A percentile compares a stretch with the other conserved stretches of the same genome.
phyloP scores from a whole-genome alignment of 2,113 vertebrate species.

The Stegostoma tigrinum region DNA sequence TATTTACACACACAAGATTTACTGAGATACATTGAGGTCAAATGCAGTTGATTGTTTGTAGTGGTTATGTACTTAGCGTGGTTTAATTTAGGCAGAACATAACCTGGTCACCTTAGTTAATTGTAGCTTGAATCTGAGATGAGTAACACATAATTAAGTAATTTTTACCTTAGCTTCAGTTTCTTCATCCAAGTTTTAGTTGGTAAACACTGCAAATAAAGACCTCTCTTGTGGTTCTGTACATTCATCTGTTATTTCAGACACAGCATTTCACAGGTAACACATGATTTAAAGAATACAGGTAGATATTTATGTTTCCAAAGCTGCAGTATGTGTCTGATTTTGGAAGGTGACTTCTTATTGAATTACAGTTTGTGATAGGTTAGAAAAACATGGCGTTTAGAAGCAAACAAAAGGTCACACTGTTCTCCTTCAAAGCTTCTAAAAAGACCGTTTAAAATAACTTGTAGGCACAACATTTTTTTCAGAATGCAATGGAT shows the following conservation, averaged over 20 bases:
- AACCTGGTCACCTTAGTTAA: background rate
- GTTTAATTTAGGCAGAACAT: background rate
- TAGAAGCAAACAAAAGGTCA: background rate
- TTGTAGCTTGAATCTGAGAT: constrained; percentile 15
- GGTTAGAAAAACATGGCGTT: background rate
- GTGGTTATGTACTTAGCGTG: background rate
- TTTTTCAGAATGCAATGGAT: background rate
- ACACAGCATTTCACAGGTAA: background rate
- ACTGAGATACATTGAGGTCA: background rate
- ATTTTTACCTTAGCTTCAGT: background rate
- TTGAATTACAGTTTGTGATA: background rate
- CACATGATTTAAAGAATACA: background rate
- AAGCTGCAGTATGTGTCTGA: background rate
- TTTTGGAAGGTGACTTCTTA: background rate
- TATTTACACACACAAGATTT: background rate
- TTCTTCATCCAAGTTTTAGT: background rate
- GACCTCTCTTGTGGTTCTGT: background rate
- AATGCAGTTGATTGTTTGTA: background rate
- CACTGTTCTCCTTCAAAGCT: background rate
- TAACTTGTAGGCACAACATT: background rate
- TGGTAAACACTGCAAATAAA: background rate
- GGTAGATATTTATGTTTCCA: background rate
- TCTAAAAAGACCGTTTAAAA: background rate
- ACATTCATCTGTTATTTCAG: background rate
- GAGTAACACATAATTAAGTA: background rate